Evolutionary conservation across 2,113 vertebrate species (phyloP), one percentile per base, ranked within the genome.

Genomic region (Promerops cafer): DNA sequence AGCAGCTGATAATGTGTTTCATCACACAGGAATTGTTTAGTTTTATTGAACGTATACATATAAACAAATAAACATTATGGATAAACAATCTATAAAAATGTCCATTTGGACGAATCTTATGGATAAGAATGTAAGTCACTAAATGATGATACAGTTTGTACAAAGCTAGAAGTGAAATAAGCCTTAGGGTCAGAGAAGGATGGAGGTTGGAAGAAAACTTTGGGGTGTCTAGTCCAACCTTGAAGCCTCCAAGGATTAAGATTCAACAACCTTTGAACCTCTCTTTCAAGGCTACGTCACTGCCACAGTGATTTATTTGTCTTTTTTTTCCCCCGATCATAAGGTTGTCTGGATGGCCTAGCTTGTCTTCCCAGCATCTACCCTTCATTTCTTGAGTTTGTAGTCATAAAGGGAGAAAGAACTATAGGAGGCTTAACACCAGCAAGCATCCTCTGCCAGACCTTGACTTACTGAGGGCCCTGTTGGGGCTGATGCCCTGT

Each of bases 321-420:
- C 2, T 31, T 39, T 35, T 35, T 42, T 9, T 14, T 15, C 1
- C 3, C 6, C 12, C 5, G 5, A 7, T 59, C 1, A 3, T 40
- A 8, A 12, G 3, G 13, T 30, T 56, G 5, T 40, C 33, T 56
- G 11, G 8, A 13, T 77, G 19, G 15, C 16, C 15, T 17, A 20
- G 8, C 17, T 82, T 84, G 28, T 54, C n/a, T 70, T 84, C 39
- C 22, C 18, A 21, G 15, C 7, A 42, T 40, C 27, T 52, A 0
- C 19, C 22, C n/a, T 83, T 80, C 2, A 17, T 77, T 77, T 72
- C 14, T 74, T 30, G 27, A 64, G 5, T 72, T 83, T 64, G n/a
- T 71, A 26, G 2, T 5, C 20, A 5, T n/a, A n/a, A 2, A 15
- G 21, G 20, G 56, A 71, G 8, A 23, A 80, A 13, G 20, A 13